Percentiles rank a stretch among this genome's conserved stretches.
phyloP scores from a whole-genome alignment of 1,140 invertebrate species.

The Telenomus remus region DNA sequence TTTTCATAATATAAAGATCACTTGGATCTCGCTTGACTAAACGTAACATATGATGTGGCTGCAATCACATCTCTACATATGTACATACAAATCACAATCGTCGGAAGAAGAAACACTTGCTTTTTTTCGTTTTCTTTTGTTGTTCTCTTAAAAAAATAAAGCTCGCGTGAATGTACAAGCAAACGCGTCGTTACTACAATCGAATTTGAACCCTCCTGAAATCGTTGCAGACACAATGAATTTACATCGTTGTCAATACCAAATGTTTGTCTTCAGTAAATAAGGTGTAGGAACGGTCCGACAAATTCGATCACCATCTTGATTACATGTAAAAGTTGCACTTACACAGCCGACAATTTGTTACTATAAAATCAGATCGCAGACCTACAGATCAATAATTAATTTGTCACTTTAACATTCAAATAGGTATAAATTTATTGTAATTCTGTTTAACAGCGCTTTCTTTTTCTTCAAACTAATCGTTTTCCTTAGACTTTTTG shows the following conservation, averaged over 20 bases:
- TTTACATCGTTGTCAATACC: too few species aligned
- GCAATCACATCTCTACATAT: conserved; percentile 65
- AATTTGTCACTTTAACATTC: conserved; percentile 9
- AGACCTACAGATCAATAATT: conserved; percentile 29
- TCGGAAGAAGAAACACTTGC: conserved; percentile 55
- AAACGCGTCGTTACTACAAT: conserved; percentile 25
- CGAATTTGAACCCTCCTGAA: conserved; percentile 8
- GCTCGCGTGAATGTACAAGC: conserved; percentile 54
- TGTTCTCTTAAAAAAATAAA: conserved; percentile 59
- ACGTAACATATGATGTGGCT: conserved; percentile 58
- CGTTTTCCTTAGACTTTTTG: too few species aligned
- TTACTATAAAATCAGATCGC: conserved; percentile 43
- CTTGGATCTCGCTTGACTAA: conserved; percentile 64
- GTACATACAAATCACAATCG: conserved; percentile 61
- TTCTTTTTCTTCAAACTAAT: too few species aligned
- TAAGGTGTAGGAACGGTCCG: conserved; percentile 22
- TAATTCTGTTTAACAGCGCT: too few species aligned
- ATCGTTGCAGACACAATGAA: conserved; percentile 15
- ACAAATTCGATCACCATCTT: conserved; percentile 15
- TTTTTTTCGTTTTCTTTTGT: conserved; percentile 12
- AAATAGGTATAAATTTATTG: conserved; percentile 20
- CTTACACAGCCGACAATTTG: conserved; percentile 59
- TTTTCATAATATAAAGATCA: conserved; percentile 63
- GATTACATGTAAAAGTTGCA: conserved; percentile 54
- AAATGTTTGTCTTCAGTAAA: conserved; percentile 6